A percentile compares a stretch with the other conserved stretches of the same genome.
Evolutionary conservation across 2,888 invertebrate species (phyloP).

Genomic region (Clunio marinus): DNA sequence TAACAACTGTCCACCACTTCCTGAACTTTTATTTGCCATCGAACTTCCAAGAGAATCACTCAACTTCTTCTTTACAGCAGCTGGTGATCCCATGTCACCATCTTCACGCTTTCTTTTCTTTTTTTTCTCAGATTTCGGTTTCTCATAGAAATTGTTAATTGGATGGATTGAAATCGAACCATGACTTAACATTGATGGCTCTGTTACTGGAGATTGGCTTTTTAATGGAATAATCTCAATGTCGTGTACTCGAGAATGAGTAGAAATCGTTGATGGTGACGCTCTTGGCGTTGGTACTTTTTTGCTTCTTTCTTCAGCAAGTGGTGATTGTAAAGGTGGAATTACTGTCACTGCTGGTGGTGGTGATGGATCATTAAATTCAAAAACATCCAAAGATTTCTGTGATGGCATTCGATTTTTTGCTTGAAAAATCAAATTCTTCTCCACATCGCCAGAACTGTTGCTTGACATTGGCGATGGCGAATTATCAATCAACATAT

Average conservation of each 20-base stretch:
- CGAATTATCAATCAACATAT: slow-evolving; percentile 3
- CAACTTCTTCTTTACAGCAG: slow-evolving; percentile 10
- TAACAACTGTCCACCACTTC: background rate
- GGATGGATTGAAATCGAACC: slow-evolving; percentile 1
- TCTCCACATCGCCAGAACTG: background rate
- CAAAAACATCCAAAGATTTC: slow-evolving; percentile 27
- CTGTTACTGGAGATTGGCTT: background rate
- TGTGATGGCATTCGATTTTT: background rate
- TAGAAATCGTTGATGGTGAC: background rate
- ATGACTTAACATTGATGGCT: background rate
- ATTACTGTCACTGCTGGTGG: background rate
- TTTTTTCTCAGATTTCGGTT: slow-evolving; percentile 61
- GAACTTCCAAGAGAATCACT: background rate
- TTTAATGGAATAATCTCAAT: slow-evolving; percentile 32
- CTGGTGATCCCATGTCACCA: slow-evolving; percentile 76
- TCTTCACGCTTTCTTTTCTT: slow-evolving; percentile 73
- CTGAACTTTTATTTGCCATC: background rate
- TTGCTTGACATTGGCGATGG: background rate
- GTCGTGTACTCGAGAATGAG: background rate
- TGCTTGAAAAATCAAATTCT: background rate
- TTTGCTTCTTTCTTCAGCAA: background rate
- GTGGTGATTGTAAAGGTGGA: background rate
- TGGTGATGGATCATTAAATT: slow-evolving; percentile 31
- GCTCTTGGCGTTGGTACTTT: slow-evolving; percentile 1
- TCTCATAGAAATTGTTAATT: slow-evolving; percentile 53